A percentile compares a stretch with the other conserved stretches of the same genome.
phyloP scores from a whole-genome alignment of 2,888 invertebrate species.

The Piscicola geometra region DNA sequence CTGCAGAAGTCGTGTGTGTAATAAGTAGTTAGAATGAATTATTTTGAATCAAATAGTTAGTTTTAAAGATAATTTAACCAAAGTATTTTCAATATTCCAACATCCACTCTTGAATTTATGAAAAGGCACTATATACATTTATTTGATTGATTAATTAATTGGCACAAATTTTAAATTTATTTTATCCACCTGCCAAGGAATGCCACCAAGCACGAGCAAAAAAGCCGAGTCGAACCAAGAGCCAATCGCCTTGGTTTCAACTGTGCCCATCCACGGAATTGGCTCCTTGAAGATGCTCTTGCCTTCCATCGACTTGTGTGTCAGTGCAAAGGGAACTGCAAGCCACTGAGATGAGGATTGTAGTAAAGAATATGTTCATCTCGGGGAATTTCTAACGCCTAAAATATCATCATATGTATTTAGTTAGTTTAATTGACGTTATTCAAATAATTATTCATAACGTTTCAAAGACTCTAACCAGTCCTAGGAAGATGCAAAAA shows the following conservation, averaged over 20 bases:
- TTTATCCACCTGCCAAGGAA: constrained; percentile 67
- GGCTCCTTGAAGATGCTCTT: constrained; percentile 30
- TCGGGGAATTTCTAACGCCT: too few relatives aligned
- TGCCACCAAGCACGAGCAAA: constrained; percentile 85
- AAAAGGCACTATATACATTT: too few relatives aligned
- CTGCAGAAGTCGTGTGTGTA: constrained; percentile 60
- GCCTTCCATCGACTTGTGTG: constrained; percentile 70
- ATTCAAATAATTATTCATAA: too few relatives aligned
- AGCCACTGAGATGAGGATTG: constrained; percentile 77
- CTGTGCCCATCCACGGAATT: constrained; percentile 38
- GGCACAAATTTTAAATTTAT: too few relatives aligned
- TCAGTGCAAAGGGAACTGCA: constrained; percentile 91
- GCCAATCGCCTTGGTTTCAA: constrained; percentile 33
- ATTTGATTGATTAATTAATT: too few relatives aligned
- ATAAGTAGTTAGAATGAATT: not conserved
- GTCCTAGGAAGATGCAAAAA: constrained; percentile 92
- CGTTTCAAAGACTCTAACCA: constrained; percentile 63
- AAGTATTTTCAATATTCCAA: not conserved
- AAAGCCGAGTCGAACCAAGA: constrained; percentile 71
- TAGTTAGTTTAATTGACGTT: too few relatives aligned
- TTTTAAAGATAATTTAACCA: too few relatives aligned
- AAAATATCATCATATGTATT: not conserved
- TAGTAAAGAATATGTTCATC: not conserved
- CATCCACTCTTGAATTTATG: not conserved
- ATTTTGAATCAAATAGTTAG: too few relatives aligned